These are phyloP conservation scores for Leptobrachium leishanense DNA, from an alignment of 2,113 vertebrate genomes.

Conservation along the genomic window DNA sequence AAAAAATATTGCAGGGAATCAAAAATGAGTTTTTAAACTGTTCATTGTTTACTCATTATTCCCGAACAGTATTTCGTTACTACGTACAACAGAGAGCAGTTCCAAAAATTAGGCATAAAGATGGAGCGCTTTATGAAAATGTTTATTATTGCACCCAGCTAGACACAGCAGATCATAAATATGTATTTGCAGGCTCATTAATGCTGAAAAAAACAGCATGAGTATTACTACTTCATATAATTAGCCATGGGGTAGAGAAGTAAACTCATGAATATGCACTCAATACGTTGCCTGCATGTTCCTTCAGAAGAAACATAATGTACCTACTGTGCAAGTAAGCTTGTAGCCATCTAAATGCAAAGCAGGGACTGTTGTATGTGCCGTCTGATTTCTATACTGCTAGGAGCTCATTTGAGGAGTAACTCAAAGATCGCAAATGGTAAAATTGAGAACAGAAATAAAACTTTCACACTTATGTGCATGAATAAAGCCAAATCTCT, in stretches of 20 bases:
- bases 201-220: neutral
- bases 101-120: neutral
- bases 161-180: neutral
- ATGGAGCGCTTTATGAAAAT: neutral
- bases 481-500: no score
- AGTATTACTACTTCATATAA: neutral
- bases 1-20: no score
- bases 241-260: neutral
- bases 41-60: no score
- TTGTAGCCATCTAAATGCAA: slow-evolving; percentile 18
- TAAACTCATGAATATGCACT: slow-evolving; percentile 8
- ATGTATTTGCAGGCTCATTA: slow-evolving; percentile 14
- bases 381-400: no score
- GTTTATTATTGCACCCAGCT: neutral
- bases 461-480: no score
- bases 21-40: no score
- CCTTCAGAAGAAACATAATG: neutral
- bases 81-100: neutral
- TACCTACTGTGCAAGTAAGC: slow-evolving; percentile 24
- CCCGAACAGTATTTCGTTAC: no score
- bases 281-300: slow-evolving; percentile 10
- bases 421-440: no score
- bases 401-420: no score
- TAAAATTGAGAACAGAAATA: no score
- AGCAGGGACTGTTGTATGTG: neutral